Evolutionary conservation across 2,113 vertebrate species (phyloP).

Genomic region (Cebidichthys violaceus): DNA sequence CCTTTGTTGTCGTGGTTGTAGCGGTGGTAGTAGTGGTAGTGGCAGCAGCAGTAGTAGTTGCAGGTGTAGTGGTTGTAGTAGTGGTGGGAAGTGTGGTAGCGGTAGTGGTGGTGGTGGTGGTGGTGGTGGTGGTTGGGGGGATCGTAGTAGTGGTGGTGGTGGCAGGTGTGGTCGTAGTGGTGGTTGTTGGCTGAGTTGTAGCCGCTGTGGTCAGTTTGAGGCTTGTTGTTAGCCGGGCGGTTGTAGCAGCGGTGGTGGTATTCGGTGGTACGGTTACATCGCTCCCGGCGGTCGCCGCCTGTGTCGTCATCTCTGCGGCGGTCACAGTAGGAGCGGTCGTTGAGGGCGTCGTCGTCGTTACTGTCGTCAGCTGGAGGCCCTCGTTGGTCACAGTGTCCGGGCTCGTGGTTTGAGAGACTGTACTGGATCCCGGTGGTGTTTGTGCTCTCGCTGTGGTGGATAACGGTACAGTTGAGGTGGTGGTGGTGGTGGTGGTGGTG

Average conservation of each 20-base stretch:
- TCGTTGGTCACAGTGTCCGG: conserved; percentile 70
- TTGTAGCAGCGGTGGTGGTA: conserved; percentile 33
- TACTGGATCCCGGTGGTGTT: not conserved
- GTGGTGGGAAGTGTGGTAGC: conserved; percentile 64
- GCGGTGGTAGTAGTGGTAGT: conserved; percentile 81
- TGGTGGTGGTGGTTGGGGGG: conserved; percentile 58
- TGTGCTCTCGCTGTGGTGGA: conserved; percentile 23
- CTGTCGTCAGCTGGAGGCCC: conserved; percentile 72
- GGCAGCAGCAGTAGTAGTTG: conserved; percentile 79
- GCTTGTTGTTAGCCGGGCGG: conserved; percentile 40
- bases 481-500: conserved; percentile 52
- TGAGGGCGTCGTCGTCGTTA: conserved; percentile 67
- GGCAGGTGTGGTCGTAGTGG: conserved; percentile 54
- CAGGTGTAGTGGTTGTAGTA: conserved; percentile 61
- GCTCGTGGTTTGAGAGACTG: conserved; percentile 4
- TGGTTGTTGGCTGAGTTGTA: conserved; percentile 49
- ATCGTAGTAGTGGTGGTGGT: conserved; percentile 53
- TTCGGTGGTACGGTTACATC: conserved; percentile 49
- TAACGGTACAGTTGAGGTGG: conserved; percentile 31
- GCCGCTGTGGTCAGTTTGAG: conserved; percentile 41
- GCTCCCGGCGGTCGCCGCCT: conserved; percentile 47
- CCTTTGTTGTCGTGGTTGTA: conserved; percentile 77
- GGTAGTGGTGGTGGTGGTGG: conserved; percentile 52
- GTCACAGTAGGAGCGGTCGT: conserved; percentile 74
- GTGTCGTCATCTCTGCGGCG: conserved; percentile 26